Evolutionary conservation across 2,888 invertebrate genomes (phyloP).

Genomic region (Chymomyza fuscimana): DNA sequence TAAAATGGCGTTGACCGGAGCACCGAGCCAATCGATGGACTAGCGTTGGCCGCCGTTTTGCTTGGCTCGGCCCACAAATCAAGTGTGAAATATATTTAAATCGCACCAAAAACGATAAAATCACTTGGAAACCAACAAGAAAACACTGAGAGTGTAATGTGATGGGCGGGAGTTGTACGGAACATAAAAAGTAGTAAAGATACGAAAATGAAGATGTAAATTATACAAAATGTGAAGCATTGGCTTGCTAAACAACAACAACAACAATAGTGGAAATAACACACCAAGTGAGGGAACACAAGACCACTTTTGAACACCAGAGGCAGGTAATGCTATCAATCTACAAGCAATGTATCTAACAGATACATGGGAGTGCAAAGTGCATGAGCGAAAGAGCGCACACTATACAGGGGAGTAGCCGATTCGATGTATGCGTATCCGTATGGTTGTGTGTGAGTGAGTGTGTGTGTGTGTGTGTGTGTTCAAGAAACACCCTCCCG

Average conservation of each 20-base stretch:
- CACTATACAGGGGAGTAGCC: constrained; percentile 26
- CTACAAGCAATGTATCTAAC: constrained; percentile 66
- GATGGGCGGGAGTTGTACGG: constrained; percentile 41
- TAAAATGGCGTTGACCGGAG: constrained; percentile 30
- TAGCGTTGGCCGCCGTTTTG: constrained; percentile 35
- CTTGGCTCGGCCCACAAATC: constrained; percentile 61
- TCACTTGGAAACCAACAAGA: constrained; percentile 18
- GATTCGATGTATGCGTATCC: constrained; percentile 14
- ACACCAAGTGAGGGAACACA: constrained; percentile 19
- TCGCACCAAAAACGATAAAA: constrained; percentile 56
- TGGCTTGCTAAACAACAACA: constrained; percentile 31
- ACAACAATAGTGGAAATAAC: constrained; percentile 9
- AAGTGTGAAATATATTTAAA: constrained; percentile 75
- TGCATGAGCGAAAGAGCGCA: constrained; percentile 25
- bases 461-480: constrained; percentile 33
- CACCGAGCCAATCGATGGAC: constrained; percentile 18
- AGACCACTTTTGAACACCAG: constrained; percentile 64
- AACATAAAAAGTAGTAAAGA: constrained; percentile 51
- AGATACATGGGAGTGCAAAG: constrained; percentile 37
- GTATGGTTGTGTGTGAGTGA: constrained; percentile 20
- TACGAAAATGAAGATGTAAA: constrained; percentile 74
- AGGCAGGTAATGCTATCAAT: constrained; percentile 72
- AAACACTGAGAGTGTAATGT: constrained; percentile 14
- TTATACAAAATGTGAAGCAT: constrained; percentile 64
- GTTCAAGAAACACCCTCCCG: constrained; percentile 77